Base-by-base conservation (phyloP, 1,140 invertebrate species). In the Phocides pigmalion region DNA sequence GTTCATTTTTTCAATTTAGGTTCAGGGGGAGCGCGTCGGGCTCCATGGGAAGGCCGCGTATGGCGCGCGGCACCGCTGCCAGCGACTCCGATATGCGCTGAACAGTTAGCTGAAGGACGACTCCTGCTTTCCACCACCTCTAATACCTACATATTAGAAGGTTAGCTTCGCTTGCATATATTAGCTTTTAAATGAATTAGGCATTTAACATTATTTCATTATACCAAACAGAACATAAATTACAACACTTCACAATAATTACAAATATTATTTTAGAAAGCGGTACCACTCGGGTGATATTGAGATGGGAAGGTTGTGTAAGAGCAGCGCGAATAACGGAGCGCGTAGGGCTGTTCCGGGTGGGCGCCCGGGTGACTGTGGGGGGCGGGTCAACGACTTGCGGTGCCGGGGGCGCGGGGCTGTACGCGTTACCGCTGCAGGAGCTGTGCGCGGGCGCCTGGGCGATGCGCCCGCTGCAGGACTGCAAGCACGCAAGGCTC, bases 71-170 rank as follows among this genome's bases (percentile, higher is more conserved):
- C 87, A 0, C 86, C 87, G 0, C 74, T 89, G 16, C 88, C 88
- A 0, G 88, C 86, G 3, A 74, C 84, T 0, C 88, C 88, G 0
- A 63, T 90, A 0, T 90, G 88, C 61, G 86, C 88, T 2, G 88
- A 89, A 41, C 88, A 90, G 64, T 74, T 90, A 6, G 56, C 84
- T 1, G 88, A 90, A 49, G 86, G 88, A 4, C 70, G 86, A 8
- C 71, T 90, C 1, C 62, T 90, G 14, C 68, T 90, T 0, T 89
- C 88, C 16, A 90, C 88, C 9, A 89, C 86, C 2, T 89, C 86
- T 25, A 90, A 90, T 35, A 90, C 88, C 4, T 90, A 90, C 47
- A 89, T 90, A 62, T 59, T 90, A 58, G 88, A 90, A 87, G 87
- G 87, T 56, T 32, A 19, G 39, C 8, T 42, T 53, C 0, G 9